Evolutionary conservation across 2,888 invertebrate genomes (phyloP).

Genomic region (Callimorpha dominula): DNA sequence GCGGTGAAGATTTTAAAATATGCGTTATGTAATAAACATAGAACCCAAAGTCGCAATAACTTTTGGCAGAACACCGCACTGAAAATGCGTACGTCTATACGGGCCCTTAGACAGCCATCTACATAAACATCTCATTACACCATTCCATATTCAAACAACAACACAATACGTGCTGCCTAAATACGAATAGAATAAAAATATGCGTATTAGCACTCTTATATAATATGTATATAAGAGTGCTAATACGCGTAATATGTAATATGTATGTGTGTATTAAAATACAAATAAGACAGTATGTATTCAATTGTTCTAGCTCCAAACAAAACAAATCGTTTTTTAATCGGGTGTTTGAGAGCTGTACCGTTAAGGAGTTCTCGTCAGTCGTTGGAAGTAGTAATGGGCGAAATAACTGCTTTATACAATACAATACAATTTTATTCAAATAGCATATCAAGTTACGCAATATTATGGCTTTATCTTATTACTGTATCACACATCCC

Average conservation of each 20-base stretch:
- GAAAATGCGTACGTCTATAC: too few relatives aligned
- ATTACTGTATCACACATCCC: slow-evolving; percentile 1
- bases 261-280: not conserved
- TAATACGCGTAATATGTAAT: not conserved
- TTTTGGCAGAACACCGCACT: too few relatives aligned
- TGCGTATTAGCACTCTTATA: slow-evolving; percentile 9
- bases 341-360: not conserved
- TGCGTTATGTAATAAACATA: too few relatives aligned
- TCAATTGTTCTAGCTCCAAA: slow-evolving; percentile 5
- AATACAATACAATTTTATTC: not conserved
- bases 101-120: too few relatives aligned
- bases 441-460: not conserved
- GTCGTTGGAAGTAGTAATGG: too few relatives aligned
- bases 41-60: too few relatives aligned
- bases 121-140: not conserved
- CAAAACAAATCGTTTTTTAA: not conserved
- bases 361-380: not conserved
- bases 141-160: not conserved
- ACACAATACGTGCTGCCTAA: not conserved
- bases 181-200: slow-evolving; percentile 17
- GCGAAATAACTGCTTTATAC: not conserved
- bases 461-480: not conserved
- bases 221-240: slow-evolving; percentile 9
- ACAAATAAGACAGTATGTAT: not conserved
- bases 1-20: too few relatives aligned